Evolutionary conservation across 2,888 invertebrate species (phyloP).

Genomic region (Slavum lentiscoides): DNA sequence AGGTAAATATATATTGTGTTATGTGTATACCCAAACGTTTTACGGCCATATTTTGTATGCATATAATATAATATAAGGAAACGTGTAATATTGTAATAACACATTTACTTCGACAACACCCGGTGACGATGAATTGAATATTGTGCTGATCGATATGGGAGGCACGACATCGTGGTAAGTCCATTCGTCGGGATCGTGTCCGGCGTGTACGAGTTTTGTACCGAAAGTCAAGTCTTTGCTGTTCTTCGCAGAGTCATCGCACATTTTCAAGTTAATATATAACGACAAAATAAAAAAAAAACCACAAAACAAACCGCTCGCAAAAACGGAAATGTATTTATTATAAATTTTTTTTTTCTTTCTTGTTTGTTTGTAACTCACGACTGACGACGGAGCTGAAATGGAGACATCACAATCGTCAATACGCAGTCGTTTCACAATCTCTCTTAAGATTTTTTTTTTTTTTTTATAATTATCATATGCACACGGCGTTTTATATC

Average conservation of each 20-base stretch:
- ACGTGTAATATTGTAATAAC: background rate
- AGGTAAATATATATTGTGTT: too few species aligned
- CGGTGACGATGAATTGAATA: conserved; percentile 74
- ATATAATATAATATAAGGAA: too few species aligned
- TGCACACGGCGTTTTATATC: too few species aligned
- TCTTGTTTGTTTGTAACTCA: background rate
- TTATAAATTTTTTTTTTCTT: background rate
- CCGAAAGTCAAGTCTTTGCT: conserved; percentile 65
- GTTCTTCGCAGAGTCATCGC: conserved; percentile 69
- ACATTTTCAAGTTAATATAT: conserved; percentile 70
- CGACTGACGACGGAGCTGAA: background rate
- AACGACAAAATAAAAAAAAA: too few species aligned
- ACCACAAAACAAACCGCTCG: too few species aligned
- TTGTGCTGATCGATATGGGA: conserved; percentile 87
- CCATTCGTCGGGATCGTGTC: conserved; percentile 91
- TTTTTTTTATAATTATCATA: too few species aligned
- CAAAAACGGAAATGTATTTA: background rate
- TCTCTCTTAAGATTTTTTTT: too few species aligned
- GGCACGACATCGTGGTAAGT: conserved; percentile 81
- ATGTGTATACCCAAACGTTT: too few species aligned
- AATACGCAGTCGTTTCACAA: too few species aligned
- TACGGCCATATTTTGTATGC: too few species aligned
- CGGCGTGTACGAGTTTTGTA: conserved; percentile 88
- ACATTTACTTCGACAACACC: conserved; percentile 37
- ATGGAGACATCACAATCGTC: too few species aligned